Evolutionary conservation across 2,113 vertebrate species (phyloP).

Genomic region (Lepisosteus oculatus): DNA sequence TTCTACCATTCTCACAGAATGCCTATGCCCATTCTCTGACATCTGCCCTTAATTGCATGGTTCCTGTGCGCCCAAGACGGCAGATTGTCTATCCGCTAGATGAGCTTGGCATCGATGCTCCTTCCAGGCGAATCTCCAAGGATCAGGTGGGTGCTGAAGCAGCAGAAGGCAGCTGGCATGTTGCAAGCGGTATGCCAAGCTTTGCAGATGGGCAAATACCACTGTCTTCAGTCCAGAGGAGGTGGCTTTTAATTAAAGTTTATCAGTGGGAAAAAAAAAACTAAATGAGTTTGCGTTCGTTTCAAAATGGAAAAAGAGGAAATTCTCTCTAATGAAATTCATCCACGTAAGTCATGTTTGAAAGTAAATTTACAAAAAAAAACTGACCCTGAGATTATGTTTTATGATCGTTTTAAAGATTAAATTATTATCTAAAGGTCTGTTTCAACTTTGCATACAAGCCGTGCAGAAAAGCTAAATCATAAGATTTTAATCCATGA

Average conservation of each 20-base stretch:
- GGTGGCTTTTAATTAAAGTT: conserved; percentile 66
- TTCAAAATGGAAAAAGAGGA: conserved; percentile 38
- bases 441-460: no score
- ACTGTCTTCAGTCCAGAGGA: conserved; percentile 43
- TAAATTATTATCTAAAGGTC: no score
- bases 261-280: conserved; percentile 35
- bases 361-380: conserved; percentile 20
- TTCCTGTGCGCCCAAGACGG: conserved; percentile 85
- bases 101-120: conserved; percentile 84
- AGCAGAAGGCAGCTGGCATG: conserved; percentile 63
- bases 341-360: conserved; percentile 4
- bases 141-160: conserved; percentile 75
- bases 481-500: no score
- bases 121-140: conserved; percentile 77
- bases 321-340: conserved; percentile 15
- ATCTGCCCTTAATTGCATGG: conserved; percentile 77
- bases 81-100: conserved; percentile 93
- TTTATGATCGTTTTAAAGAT: neutral
- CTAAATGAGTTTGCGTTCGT: neutral
- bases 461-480: no score
- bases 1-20: conserved; percentile 68
- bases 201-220: conserved; percentile 69
- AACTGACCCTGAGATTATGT: neutral
- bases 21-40: conserved; percentile 77
- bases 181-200: conserved; percentile 52